Evolutionary conservation across 2,888 invertebrate genomes (phyloP), one percentile per base, ranked within the genome.

Genomic region (Volucella zonaria): DNA sequence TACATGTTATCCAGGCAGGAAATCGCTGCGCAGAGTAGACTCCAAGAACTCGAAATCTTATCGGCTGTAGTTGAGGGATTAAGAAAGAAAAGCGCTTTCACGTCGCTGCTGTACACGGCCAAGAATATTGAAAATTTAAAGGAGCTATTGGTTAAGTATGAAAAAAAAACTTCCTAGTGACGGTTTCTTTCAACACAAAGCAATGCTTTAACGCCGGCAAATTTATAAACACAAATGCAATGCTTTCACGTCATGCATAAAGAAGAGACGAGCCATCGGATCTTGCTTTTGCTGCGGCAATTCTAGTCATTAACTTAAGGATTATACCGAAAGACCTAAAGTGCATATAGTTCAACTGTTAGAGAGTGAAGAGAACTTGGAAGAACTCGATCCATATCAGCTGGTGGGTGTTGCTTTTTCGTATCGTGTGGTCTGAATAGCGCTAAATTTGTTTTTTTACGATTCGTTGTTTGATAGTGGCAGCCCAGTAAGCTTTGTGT

Each of bases 401-500:
- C 23, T 2, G 23, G 3, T 23, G 23, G 23, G 23, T 23, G 52
- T 52, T 52, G 52, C 52, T 52, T 31, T 52, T 52, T 31, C 3
- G 6, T 31, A 52, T 31, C 23, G 31, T n/a, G n/a, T 52, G 52
- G 52, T 52, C 52, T 52, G 52, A 52, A 31, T 31, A 11, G 31
- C 12, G 1, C 4, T 31, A 52, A 31, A 12, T 52, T 52, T 52
- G 52, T 18, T 18, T 51, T 18, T 23, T 23, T 23, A 23, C 1
- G 23, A 23, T 23, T 3, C 23, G 23, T 23, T 23, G 2, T 3
- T 23, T 51, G 51, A 51, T 51, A 51, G 18, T 11, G 51, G 18
- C 18, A 51, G 51, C 18, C 51, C 51, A 51, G 51, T 51, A 18
- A 52, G 23, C 12, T 52, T 52, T 31, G 52, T 52, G 52, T 52